Evolutionary conservation across 2,888 invertebrate species (phyloP), one percentile per base, ranked within the genome.

Genomic region (Synergus gifuensis): DNA sequence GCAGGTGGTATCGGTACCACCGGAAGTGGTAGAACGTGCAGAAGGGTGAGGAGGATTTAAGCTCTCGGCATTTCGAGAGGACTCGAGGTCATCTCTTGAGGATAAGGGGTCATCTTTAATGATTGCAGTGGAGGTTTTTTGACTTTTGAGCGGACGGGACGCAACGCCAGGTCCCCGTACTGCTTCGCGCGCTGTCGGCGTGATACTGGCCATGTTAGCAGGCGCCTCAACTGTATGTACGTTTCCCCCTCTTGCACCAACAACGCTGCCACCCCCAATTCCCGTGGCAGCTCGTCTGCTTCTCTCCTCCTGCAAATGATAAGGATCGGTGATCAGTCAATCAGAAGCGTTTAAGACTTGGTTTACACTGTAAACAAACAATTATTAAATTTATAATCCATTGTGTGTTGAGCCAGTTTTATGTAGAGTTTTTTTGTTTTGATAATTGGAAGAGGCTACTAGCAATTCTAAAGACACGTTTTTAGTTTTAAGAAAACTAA

Each of bases 151-250:
- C 82, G 87, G 88, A 66, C 90, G 91, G 83, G 87, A 79, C 78
- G 86, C 78, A 80, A 81, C 84, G 58, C 77, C 80, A 60, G 79
- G 78, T 46, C 78, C 84, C 63, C 90, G 89, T 90, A 88, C 87
- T 89, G 88, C 86, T 88, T 91, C 91, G 88, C 91, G 91, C 90
- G 91, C 89, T 85, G 87, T 88, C 87, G 90, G 90, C 91, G 91
- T 90, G 89, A 91, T 89, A 91, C 91, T 91, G 90, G 89, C 87
- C 84, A 89, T 89, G 90, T 91, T 89, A 88, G 89, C 88, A 89
- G 89, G 87, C 89, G 89, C 87, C 88, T 90, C 91, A 83, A 86
- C 86, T 86, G 85, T 83, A 86, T 82, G 83, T 84, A 83, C 85
- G 84, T 83, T 82, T 73, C 83, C 84, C 86, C 88, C 89, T 84